phyloP scores from a whole-genome alignment of 64 coral and sea anemone species.

The Stichodactyla helianthus region DNA sequence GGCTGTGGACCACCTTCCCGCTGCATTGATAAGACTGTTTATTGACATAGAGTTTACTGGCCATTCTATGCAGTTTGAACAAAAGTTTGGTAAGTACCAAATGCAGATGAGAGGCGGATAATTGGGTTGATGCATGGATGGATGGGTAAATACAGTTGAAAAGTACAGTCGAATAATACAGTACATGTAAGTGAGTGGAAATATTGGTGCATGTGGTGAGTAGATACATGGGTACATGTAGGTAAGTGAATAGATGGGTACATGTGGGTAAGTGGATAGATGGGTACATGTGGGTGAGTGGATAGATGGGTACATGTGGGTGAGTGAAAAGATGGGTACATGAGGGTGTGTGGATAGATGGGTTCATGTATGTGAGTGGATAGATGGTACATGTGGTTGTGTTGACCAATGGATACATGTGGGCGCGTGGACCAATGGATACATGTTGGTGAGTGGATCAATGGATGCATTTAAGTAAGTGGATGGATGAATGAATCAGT shows the following conservation, averaged over 20 bases:
- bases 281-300: background rate
- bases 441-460: too few species aligned
- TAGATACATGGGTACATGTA: background rate
- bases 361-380: background rate
- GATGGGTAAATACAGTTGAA: background rate
- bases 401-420: too few species aligned
- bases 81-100: conserved; percentile 88
- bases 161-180: background rate
- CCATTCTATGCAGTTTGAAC: conserved; percentile 96
- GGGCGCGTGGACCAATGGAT: too few species aligned
- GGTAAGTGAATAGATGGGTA: background rate
- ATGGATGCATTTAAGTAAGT: too few species aligned
- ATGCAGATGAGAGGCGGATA: background rate
- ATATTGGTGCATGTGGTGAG: background rate
- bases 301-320: background rate
- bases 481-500: too few species aligned
- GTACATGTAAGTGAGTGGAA: background rate
- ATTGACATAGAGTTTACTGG: conserved; percentile 89
- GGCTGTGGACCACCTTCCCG: conserved; percentile 54
- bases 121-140: background rate
- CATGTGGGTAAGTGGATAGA: background rate
- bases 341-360: background rate
- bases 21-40: conserved; percentile 65
- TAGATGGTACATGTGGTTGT: too few species aligned
- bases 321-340: background rate